Evolutionary conservation across 2,113 vertebrate species (phyloP).

Genomic region (Callorhinus ursinus): DNA sequence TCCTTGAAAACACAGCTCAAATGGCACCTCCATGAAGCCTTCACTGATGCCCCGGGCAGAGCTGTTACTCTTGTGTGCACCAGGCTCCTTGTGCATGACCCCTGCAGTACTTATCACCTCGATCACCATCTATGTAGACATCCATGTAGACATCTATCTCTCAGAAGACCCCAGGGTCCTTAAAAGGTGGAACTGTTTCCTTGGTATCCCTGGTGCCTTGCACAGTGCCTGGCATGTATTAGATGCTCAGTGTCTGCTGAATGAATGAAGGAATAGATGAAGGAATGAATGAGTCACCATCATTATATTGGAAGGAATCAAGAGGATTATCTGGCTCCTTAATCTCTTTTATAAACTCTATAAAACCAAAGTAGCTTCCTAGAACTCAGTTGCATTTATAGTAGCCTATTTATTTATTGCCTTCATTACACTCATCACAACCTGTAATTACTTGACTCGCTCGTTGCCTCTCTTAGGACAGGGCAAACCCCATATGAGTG

Average conservation of each 20-base stretch:
- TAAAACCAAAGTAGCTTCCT: not conserved
- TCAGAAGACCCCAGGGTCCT: not conserved
- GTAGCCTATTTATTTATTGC: not conserved
- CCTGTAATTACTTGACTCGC: not conserved
- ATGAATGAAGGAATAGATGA: not conserved
- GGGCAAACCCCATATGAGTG: not conserved
- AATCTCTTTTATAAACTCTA: not conserved
- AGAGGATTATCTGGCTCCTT: not conserved
- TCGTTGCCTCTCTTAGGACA: not conserved
- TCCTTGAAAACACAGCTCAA: slow-evolving; percentile 41
- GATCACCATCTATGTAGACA: not conserved
- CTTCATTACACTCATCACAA: not conserved
- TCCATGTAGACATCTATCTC: not conserved
- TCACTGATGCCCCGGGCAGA: not conserved
- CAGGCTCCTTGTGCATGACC: not conserved
- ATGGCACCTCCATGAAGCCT: not conserved
- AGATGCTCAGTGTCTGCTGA: not conserved
- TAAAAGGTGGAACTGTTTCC: not conserved
- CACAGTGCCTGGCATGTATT: not conserved
- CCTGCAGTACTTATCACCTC: rapidly evolving
- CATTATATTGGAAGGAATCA: not conserved
- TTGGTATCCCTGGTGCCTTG: not conserved
- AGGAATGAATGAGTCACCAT: not conserved
- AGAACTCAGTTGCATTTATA: not conserved
- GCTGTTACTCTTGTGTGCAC: not conserved